Evolutionary conservation across 2,113 vertebrate species (phyloP).

Genomic region (Eira barbara): DNA sequence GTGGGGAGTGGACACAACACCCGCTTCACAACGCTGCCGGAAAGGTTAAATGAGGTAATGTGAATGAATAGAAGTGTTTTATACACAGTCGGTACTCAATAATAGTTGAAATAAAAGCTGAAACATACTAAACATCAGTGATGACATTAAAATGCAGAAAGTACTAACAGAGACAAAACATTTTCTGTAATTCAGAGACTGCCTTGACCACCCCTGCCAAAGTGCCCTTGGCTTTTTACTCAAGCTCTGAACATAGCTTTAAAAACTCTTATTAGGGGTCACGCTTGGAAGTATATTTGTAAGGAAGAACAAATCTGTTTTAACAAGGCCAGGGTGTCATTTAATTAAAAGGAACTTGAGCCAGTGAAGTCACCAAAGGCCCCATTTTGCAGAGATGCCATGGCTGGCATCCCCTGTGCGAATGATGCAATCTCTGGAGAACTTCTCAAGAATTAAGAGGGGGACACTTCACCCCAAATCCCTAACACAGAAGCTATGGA

Average conservation of each 20-base stretch:
- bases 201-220: background rate
- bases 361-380: background rate
- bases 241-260: background rate
- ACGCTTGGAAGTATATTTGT: background rate
- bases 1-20: background rate
- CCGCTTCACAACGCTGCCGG: background rate
- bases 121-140: conserved; percentile 13
- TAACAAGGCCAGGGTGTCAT: background rate
- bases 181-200: background rate
- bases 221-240: background rate
- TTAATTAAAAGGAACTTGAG: background rate
- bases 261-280: background rate
- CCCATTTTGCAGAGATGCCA: background rate
- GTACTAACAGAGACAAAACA: background rate
- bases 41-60: background rate
- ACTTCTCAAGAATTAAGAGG: background rate
- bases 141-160: background rate
- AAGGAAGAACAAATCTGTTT: background rate
- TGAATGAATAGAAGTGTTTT: background rate
- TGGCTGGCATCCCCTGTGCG: background rate
- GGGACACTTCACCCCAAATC: background rate
- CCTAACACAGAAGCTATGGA: background rate
- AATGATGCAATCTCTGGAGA: background rate
- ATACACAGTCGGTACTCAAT: background rate
- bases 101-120: background rate